Conservation (phyloP, 1,140 invertebrate species). For the Trachelipus rathkii region DNA sequence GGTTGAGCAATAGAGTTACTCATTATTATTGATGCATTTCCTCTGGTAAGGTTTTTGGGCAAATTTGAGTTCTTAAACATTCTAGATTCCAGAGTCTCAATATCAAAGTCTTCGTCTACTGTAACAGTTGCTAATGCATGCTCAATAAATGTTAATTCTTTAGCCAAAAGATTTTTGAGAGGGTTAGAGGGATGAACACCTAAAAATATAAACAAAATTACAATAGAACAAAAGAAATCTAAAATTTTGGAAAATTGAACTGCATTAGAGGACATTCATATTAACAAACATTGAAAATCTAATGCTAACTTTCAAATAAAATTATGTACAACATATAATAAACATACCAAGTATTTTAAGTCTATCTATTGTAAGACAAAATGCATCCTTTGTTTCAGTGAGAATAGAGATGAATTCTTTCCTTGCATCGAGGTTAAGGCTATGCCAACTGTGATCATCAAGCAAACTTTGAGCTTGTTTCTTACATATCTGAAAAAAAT, state of each 20-base stretch:
- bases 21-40: conserved; percentile 10
- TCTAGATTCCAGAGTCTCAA: conserved; percentile 17
- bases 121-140: conserved; percentile 58
- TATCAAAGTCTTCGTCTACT: conserved; percentile 28
- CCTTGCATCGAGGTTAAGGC: neutral
- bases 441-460: neutral
- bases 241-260: no score
- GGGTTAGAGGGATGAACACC: conserved; percentile 60
- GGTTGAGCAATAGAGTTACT: conserved; percentile 11
- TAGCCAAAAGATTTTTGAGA: conserved; percentile 60
- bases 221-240: neutral
- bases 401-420: conserved; percentile 51
- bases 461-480: conserved; percentile 55
- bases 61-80: conserved; percentile 31
- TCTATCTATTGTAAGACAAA: conserved; percentile 69
- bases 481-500: conserved; percentile 59
- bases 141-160: conserved; percentile 64
- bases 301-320: no score
- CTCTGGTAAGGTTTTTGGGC: conserved; percentile 33
- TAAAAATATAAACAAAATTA: conserved; percentile 27
- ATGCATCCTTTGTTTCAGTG: conserved; percentile 63
- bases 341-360: conserved; percentile 56
- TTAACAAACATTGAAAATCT: no score
- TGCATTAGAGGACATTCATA: no score
- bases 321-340: neutral